phyloP scores from a whole-genome alignment of 2,113 vertebrate species.

The Hiodon tergisus region DNA sequence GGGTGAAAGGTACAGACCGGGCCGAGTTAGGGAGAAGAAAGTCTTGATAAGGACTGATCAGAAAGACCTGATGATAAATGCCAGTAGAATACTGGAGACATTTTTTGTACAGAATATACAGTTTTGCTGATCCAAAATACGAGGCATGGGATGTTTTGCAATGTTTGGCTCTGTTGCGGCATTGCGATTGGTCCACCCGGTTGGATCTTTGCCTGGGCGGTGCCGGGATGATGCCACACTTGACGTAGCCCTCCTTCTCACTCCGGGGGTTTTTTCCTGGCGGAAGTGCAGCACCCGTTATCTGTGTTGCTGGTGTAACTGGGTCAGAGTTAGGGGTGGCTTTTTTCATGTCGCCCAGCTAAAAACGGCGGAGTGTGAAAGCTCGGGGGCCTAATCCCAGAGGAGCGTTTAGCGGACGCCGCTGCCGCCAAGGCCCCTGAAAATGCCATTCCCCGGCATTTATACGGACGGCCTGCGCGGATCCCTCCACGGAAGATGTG shows the following conservation, averaged over 20 bases:
- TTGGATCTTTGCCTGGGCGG: constrained; percentile 21
- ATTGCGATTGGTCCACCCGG: constrained; percentile 27
- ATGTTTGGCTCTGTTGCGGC: constrained; percentile 25
- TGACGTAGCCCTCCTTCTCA: no score
- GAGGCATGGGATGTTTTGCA: constrained; percentile 29
- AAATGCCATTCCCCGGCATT: constrained; percentile 28
- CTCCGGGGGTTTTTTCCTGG: no score
- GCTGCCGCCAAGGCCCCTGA: constrained; percentile 37
- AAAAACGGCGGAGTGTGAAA: constrained; percentile 32
- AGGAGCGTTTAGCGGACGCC: constrained; percentile 41
- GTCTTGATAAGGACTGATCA: constrained; percentile 28
- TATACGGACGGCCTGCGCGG: constrained; percentile 45
- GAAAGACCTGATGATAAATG: constrained; percentile 65
- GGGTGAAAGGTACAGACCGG: constrained; percentile 22
- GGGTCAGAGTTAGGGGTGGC: constrained; percentile 22
- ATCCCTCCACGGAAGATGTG: constrained; percentile 32
- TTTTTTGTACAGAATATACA: constrained; percentile 54
- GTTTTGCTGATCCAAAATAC: constrained; percentile 55
- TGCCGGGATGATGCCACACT: no score
- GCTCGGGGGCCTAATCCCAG: constrained; percentile 41
- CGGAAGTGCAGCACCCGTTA: no score
- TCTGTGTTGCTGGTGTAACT: constrained; percentile 10
- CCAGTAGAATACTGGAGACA: constrained; percentile 64
- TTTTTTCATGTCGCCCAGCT: constrained; percentile 12
- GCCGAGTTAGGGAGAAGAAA: no score